Evolutionary conservation across 2,113 vertebrate genomes (phyloP), one percentile per base, ranked within the genome.

Genomic region (Procavia capensis): DNA sequence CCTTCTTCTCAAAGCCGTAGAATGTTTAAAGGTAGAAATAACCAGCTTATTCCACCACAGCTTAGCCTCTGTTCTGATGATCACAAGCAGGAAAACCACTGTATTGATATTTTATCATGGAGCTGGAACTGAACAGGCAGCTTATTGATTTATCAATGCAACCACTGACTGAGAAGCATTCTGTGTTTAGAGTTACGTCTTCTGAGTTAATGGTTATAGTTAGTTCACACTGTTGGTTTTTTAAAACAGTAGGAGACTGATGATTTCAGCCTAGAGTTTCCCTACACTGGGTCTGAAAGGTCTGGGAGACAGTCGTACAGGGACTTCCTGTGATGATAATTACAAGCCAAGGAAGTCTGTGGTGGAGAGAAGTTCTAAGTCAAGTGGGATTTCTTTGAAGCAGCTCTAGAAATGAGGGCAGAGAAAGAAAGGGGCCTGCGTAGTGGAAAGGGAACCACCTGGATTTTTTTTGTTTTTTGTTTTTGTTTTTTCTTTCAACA

Each of bases 181-280:
- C 29, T 75, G 25, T 36, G 3, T 85, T 85, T 89, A 61, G 63
- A 70, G 47, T 76, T 85, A 20, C 78, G 39, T 47, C 47, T 34
- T 91, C 31, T 72, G 50, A 85, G 19, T n/a, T 31, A 93, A 20
- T 27, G 50, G 86, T 96, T 95, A 47, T 41, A 64, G 24, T 90
- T 63, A 41, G 11, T 59, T 93, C 64, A 36, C 11, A 24, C 34
- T 94, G 22, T 36, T 72, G 16, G 70, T 11, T 54, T 59, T 70
- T 93, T 90, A 63, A 80, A 91, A 86, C 41, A 90, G 41, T 45
- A 29, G 24, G 29, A 63, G 39, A 70, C 43, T 11, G 25, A 57
- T 20, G 3, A 29, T 95, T 95, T 94, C 22, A 85, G 3, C 47
- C 39, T 24, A 43, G n/a, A 54, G 61, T 68, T 94, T 87, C 24